A percentile compares a stretch with the other conserved stretches of the same genome.
Evolutionary conservation across 2,797 vertebrate species (phyloP).

Genomic region (Propithecus deckenii): DNA sequence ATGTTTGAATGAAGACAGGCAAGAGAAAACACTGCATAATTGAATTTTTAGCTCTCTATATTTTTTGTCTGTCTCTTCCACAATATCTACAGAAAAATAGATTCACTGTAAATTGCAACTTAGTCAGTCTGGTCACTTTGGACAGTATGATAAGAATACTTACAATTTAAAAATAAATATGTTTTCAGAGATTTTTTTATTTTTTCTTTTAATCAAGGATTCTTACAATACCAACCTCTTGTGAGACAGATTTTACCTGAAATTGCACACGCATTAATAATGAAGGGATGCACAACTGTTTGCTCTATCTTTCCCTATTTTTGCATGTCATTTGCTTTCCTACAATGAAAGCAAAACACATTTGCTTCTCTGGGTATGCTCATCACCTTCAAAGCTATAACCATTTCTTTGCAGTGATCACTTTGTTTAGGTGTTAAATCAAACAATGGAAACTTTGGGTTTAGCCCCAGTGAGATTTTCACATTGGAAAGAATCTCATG

Average conservation of each 20-base stretch:
- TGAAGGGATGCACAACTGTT: conserved; percentile 79
- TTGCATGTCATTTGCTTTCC: conserved; percentile 79
- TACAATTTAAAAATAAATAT: conserved; percentile 55
- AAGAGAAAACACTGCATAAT: neutral
- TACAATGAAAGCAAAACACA: conserved; percentile 79
- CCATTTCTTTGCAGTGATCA: conserved; percentile 65
- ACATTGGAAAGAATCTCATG: conserved; percentile 46
- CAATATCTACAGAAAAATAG: neutral
- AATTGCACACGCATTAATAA: conserved; percentile 65
- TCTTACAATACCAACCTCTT: neutral
- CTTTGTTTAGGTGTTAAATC: conserved; percentile 68
- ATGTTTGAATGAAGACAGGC: neutral
- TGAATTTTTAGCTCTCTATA: neutral
- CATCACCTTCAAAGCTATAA: conserved; percentile 75
- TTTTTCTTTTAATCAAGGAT: neutral
- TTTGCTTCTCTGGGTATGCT: conserved; percentile 79
- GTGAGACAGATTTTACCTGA: conserved; percentile 45
- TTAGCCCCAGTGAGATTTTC: conserved; percentile 54
- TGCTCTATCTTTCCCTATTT: conserved; percentile 79
- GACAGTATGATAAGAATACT: conserved; percentile 48
- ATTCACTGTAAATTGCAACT: neutral
- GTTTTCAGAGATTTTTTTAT: conserved; percentile 19
- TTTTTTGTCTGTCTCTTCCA: neutral
- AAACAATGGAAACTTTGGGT: conserved; percentile 56
- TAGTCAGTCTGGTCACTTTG: conserved; percentile 17